Evolutionary conservation across 2,888 invertebrate genomes (phyloP).

Genomic region (Noctua fimbriata): DNA sequence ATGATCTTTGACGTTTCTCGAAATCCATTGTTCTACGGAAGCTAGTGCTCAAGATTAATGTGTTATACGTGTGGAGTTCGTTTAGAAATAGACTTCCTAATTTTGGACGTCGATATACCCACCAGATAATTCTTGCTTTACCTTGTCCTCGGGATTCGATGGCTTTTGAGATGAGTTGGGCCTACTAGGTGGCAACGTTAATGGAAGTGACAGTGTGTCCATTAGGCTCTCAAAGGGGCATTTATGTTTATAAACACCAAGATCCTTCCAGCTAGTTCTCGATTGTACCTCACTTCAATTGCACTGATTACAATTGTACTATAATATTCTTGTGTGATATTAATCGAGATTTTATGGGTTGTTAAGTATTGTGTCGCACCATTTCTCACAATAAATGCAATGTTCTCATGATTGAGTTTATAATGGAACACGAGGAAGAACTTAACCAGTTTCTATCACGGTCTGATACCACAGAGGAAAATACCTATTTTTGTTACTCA

Average conservation of each 20-base stretch:
- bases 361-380: not conserved
- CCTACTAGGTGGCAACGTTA: not conserved
- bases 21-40: not conserved
- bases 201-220: no score
- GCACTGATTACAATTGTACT: not conserved
- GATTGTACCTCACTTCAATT: not conserved
- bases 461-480: not conserved
- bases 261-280: not conserved
- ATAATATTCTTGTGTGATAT: not conserved
- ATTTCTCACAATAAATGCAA: not conserved
- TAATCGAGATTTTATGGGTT: not conserved
- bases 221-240: not conserved
- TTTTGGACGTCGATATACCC: not conserved
- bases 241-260: not conserved
- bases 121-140: not conserved
- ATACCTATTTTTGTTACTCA: not conserved
- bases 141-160: not conserved
- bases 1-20: not conserved
- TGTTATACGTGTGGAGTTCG: not conserved
- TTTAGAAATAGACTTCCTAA: not conserved
- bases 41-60: not conserved
- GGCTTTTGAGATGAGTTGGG: not conserved
- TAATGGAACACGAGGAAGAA: not conserved
- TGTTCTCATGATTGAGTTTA: conserved; percentile 1
- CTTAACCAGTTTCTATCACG: not conserved